These are phyloP conservation scores for Martes martes DNA, from an alignment of 2,113 vertebrate species.

Conservation along the genomic window DNA sequence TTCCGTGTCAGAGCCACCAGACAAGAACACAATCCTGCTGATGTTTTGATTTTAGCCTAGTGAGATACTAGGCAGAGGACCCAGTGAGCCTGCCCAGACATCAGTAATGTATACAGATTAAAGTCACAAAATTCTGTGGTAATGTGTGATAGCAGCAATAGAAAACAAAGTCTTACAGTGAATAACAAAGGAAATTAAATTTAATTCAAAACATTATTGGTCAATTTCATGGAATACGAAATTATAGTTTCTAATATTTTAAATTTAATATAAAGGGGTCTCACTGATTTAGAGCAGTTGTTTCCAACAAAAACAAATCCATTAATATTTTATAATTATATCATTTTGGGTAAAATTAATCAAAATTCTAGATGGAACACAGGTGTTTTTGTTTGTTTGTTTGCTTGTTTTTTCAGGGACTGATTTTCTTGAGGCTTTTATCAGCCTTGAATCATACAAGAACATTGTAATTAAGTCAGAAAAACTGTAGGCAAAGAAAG, in stretches of 20 bases:
- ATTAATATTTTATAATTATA: slow-evolving; percentile 13
- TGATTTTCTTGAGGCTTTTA: slow-evolving; percentile 16
- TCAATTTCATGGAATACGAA: not conserved
- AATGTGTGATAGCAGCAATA: not conserved
- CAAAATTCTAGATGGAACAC: not conserved
- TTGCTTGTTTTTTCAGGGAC: not conserved
- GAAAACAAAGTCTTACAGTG: not conserved
- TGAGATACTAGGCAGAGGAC: not conserved
- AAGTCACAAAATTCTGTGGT: not conserved
- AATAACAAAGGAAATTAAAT: not conserved
- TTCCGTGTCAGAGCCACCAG: not conserved
- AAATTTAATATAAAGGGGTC: not conserved
- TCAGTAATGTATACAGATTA: not conserved
- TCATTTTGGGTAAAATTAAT: not conserved
- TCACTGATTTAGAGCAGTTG: not conserved
- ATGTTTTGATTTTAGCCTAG: not conserved
- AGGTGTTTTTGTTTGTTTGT: too few relatives aligned
- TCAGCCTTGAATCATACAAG: not conserved
- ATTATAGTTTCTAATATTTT: slow-evolving; percentile 22
- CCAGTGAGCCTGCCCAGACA: not conserved
- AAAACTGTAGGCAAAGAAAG: not conserved
- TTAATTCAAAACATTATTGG: not conserved
- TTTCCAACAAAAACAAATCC: not conserved
- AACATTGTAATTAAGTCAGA: not conserved
- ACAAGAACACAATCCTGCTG: not conserved